phyloP scores from a whole-genome alignment of 2,797 vertebrate species.

The Acanthis flammea region DNA sequence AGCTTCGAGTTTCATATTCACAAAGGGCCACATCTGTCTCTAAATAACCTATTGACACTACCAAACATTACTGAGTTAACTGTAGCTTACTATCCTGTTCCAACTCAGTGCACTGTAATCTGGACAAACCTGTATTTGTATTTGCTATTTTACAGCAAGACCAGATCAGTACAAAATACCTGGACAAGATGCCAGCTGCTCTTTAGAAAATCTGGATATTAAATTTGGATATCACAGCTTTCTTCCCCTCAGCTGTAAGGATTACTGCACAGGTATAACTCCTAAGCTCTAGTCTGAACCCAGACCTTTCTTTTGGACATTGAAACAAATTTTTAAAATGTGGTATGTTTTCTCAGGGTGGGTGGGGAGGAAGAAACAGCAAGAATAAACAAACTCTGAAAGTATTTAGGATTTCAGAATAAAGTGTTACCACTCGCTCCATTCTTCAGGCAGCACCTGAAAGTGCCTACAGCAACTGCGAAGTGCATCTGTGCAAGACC shows the following conservation, averaged over 20 bases:
- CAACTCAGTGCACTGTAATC: background rate
- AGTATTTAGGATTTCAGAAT: background rate
- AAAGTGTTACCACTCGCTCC: background rate
- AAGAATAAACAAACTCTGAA: background rate
- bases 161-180: background rate
- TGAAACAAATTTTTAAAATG: background rate
- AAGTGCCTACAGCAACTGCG: background rate
- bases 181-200: background rate
- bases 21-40: background rate
- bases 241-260: background rate
- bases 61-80: background rate
- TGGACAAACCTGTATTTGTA: background rate
- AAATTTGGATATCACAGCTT: background rate
- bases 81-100: background rate
- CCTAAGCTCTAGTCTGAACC: background rate
- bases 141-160: background rate
- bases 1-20: background rate
- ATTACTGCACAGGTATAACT: background rate
- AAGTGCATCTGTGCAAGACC: background rate
- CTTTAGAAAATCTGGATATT: background rate
- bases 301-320: background rate
- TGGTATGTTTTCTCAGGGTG: background rate
- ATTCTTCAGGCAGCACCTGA: background rate
- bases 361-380: background rate
- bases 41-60: background rate